A percentile compares a stretch with the other conserved stretches of the same genome.
These are phyloP conservation scores for Avahi laniger DNA, from an alignment of 2,797 vertebrate species.

Conservation along the genomic window DNA sequence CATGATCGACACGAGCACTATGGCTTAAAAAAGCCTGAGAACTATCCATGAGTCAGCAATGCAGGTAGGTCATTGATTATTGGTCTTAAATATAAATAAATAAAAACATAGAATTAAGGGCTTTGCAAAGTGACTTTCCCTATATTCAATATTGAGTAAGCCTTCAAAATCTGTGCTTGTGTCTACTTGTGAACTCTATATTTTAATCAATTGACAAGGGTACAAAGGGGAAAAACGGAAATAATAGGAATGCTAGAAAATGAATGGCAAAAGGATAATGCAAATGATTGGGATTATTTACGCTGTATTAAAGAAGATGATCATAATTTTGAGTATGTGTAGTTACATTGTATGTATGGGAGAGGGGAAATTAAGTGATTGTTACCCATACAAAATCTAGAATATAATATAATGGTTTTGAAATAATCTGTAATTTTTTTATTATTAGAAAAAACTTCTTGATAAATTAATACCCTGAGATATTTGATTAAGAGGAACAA, in stretches of 20 bases:
- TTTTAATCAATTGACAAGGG: background rate
- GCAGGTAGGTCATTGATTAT: background rate
- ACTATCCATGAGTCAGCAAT: background rate
- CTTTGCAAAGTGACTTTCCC: background rate
- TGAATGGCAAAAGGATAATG: background rate
- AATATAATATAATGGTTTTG: background rate
- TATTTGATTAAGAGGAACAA: background rate
- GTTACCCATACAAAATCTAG: background rate
- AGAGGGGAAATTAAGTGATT: background rate
- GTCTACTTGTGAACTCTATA: background rate
- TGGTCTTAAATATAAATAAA: background rate
- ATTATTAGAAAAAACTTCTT: background rate
- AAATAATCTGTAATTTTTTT: background rate
- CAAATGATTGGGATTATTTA: background rate
- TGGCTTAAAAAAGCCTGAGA: background rate
- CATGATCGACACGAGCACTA: background rate
- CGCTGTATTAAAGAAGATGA: background rate
- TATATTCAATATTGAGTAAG: background rate
- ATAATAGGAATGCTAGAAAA: background rate
- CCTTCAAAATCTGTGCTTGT: background rate
- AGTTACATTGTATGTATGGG: background rate
- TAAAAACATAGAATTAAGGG: background rate
- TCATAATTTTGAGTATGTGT: background rate
- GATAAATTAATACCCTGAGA: background rate
- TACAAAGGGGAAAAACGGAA: background rate